Base-by-base conservation (phyloP, 2,113 vertebrate genomes). In the Ovis canadensis region DNA sequence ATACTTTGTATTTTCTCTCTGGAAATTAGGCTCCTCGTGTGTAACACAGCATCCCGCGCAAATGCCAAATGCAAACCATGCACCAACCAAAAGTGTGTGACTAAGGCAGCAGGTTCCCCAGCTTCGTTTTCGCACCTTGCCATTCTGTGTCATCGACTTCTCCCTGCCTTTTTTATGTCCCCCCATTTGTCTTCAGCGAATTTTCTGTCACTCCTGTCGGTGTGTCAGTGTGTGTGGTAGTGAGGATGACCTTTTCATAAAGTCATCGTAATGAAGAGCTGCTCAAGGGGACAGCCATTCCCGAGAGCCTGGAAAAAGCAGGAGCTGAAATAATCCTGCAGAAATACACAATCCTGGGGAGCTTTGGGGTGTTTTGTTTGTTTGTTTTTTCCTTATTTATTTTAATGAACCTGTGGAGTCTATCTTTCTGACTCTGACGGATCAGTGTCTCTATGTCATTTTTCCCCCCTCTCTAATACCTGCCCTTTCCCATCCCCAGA, bases 171-270 rank as follows among this genome's bases (percentile, higher is more conserved):
- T 90, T 96, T 96, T 60, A 81, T 94, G 48, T 90, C 87, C 27
- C 57, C 88, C 83, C 64, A n/a, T 98, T 89, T 94, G 83, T 96
- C 86, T 10, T 4, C 78, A 83, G 57, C 94, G 91, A 80, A 96
- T 95, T 93, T 98, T 80, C 82, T 96, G 86, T 98, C 96, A 88
- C 60, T 96, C 14, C 17, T 93, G 71, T 48, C 19, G 6, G 64
- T 77, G 83, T 78, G 84, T 52, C 57, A 62, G 16, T 85, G 96
- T 50, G 91, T 96, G 29, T 97, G 55, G 31, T 8, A 45, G 90
- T 96, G 71, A 95, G n/a, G 97, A 88, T 62, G 88, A 93, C 64
- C 80, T 94, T 97, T 97, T 87, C 86, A 50, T 90, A 93, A 67
- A 84, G 29, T 89, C 88, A 94, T 25, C 50, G 40, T 98, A 97